Evolutionary conservation across 2,888 invertebrate species (phyloP), one percentile per base, ranked within the genome.

Genomic region (Rhagonycha fulva): DNA sequence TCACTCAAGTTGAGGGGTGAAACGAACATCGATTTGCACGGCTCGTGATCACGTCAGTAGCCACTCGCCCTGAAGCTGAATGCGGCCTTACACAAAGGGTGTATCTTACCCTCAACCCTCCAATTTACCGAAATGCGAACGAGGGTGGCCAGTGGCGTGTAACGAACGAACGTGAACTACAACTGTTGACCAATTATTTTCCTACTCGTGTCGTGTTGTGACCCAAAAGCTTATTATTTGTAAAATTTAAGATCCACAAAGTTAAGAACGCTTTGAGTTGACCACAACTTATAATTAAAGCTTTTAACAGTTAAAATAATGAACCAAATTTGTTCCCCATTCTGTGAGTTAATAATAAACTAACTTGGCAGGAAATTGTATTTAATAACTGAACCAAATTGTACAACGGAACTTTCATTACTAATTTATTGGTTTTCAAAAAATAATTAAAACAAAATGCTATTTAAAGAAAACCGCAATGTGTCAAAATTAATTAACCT

Each of bases 21-120:
- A 85, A 83, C 85, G 86, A 86, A 87, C 87, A 87, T 87, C 87
- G 86, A 87, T 87, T 87, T 86, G 86, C 86, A 87, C 86, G 86
- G 85, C 83, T 86, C 85, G 86, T 87, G 87, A 87, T 87, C 86
- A 85, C 85, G 85, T 86, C 86, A 86, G 85, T 85, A 85, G 85
- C 86, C 86, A 86, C 86, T 86, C 85, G 85, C 82, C 84, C 86
- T 69, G 79, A 78, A 75, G 85, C 84, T 85, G 84, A 84, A 83
- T 81, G 82, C 82, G 81, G 82, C 81, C 82, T 84, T 84, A 84
- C 85, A 85, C 85, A 85, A 86, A 86, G 82, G 82, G 80, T 66
- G 63, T 78, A 79, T 78, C 78, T 78, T 80, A 76, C 81, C 61
- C 71, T 74, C 72, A 77, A 71, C 78, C 76, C 73, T 72, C 47